phyloP scores from a whole-genome alignment of 2,888 invertebrate species.

The Pantelozetes paolii region DNA sequence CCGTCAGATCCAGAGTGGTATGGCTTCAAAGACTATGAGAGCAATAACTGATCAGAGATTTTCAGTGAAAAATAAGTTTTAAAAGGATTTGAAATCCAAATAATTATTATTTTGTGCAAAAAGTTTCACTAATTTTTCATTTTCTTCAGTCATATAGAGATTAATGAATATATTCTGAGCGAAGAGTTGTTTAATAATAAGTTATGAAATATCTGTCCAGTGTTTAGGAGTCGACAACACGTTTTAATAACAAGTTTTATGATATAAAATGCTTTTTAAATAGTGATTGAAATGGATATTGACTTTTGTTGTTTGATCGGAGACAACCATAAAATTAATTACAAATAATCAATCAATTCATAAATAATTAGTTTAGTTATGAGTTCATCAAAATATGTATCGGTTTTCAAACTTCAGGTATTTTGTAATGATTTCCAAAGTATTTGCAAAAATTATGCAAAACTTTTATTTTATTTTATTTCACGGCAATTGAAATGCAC shows the following conservation, averaged over 20 bases:
- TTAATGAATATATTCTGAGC: neutral
- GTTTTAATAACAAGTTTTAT: neutral
- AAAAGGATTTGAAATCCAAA: neutral
- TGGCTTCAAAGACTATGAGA: neutral
- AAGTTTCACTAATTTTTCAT: constrained; percentile 5
- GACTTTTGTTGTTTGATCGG: neutral
- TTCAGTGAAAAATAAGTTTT: neutral
- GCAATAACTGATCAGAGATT: neutral
- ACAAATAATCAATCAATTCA: neutral
- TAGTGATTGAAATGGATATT: constrained; percentile 3
- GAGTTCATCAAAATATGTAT: neutral
- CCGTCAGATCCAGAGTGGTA: neutral
- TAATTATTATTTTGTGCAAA: constrained; percentile 5
- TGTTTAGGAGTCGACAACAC: neutral
- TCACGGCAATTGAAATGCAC: neutral
- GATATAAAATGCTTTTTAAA: neutral
- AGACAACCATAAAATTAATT: neutral
- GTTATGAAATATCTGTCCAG: neutral
- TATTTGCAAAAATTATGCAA: neutral
- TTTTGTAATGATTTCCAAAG: neutral
- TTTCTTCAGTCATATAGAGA: neutral
- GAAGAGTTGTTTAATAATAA: constrained; percentile 6
- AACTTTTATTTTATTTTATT: neutral
- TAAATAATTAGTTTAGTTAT: constrained; percentile 1
- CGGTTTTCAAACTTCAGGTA: neutral